These are phyloP conservation scores for Campoletis raptor DNA, from an alignment of 2,888 invertebrate genomes.

Conservation along the genomic window DNA sequence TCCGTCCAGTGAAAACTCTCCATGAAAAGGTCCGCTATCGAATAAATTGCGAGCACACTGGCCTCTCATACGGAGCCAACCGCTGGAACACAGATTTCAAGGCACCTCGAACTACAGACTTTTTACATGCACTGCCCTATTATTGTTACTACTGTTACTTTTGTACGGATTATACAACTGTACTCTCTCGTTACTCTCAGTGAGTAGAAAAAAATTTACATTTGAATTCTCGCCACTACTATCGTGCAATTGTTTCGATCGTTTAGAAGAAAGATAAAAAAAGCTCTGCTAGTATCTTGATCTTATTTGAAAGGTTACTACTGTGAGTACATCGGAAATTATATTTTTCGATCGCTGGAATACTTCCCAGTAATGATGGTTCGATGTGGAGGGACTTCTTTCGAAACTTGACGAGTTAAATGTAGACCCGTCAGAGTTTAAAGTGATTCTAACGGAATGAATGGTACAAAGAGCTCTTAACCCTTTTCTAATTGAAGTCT, in stretches of 20 bases:
- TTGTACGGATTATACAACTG: background rate
- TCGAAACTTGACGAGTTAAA: background rate
- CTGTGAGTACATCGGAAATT: background rate
- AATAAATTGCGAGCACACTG: slow-evolving; percentile 44
- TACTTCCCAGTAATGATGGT: background rate
- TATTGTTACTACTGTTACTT: slow-evolving; percentile 15
- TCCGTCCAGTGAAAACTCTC: slow-evolving; percentile 26
- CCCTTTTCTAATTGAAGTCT: background rate
- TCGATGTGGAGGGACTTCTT: background rate
- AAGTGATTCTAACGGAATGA: background rate
- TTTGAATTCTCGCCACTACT: slow-evolving; percentile 11
- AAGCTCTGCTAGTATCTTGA: background rate
- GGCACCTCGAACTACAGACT: slow-evolving; percentile 8
- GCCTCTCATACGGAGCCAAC: slow-evolving; percentile 14
- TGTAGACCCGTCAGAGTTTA: background rate
- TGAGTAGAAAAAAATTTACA: background rate
- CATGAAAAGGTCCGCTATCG: slow-evolving; percentile 33
- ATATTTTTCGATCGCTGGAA: background rate
- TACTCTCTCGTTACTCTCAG: background rate
- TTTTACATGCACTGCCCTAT: background rate
- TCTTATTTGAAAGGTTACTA: background rate
- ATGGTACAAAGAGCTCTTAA: background rate
- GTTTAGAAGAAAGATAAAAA: background rate
- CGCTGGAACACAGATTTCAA: slow-evolving; percentile 32
- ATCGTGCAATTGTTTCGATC: background rate